Conservation (phyloP, 2,888 invertebrate genomes). For the Lepidonotus clava region DNA sequence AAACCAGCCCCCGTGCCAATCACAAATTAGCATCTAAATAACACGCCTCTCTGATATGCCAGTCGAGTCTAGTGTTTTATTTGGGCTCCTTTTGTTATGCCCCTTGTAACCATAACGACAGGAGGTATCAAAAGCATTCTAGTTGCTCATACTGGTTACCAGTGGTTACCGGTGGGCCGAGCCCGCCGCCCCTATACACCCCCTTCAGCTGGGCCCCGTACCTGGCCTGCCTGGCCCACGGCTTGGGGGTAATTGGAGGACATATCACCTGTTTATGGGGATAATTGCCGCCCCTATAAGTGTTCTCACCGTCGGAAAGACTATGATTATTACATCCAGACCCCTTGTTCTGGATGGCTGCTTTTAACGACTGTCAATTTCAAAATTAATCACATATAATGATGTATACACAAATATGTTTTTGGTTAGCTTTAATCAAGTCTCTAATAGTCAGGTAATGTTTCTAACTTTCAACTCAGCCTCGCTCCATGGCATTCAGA, state of each 20-base stretch:
- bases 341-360: too few relatives aligned
- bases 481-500: too few relatives aligned
- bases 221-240: background rate
- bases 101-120: background rate
- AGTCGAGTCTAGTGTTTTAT: constrained; percentile 11
- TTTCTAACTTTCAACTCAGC: too few relatives aligned
- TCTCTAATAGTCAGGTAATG: too few relatives aligned
- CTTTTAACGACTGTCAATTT: too few relatives aligned
- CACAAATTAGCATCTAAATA: constrained; percentile 3
- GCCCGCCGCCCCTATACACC: background rate
- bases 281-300: constrained; percentile 4
- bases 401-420: too few relatives aligned
- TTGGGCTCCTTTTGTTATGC: background rate
- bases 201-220: background rate
- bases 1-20: background rate
- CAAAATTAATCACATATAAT: too few relatives aligned
- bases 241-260: background rate
- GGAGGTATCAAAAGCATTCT: background rate
- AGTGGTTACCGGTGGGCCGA: background rate
- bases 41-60: too few relatives aligned
- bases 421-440: too few relatives aligned
- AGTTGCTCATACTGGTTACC: background rate
- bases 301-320: too few relatives aligned
- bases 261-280: constrained; percentile 28
- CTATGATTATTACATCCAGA: too few relatives aligned